phyloP scores from a whole-genome alignment of 2,797 vertebrate species.

The Parauchenoglanis ngamensis region DNA sequence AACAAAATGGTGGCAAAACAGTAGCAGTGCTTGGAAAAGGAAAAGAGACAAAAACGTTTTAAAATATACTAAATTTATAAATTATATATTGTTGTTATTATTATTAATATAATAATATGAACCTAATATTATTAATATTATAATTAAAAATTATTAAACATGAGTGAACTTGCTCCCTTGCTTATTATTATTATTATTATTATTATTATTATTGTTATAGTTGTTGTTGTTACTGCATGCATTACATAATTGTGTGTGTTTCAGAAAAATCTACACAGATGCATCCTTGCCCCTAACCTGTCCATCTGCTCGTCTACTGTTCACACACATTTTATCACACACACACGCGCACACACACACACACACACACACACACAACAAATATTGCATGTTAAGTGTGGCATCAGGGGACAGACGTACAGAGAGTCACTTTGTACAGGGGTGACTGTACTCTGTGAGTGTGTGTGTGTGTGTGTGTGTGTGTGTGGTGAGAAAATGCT shows the following conservation, averaged over 20 bases:
- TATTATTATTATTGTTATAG: background rate
- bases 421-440: constrained; percentile 22
- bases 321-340: constrained; percentile 19
- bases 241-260: background rate
- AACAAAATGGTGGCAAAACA: background rate
- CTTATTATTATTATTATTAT: background rate
- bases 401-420: constrained; percentile 43
- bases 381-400: constrained; percentile 58
- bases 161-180: background rate
- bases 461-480: constrained; percentile 49
- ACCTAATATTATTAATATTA: background rate
- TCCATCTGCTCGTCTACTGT: background rate
- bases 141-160: background rate
- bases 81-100: too few species aligned
- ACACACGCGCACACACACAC: constrained; percentile 41
- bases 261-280: background rate
- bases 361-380: constrained; percentile 46
- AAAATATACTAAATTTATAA: too few species aligned
- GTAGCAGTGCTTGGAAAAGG: background rate
- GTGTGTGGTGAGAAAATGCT: constrained; percentile 24
- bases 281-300: background rate
- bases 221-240: background rate
- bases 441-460: constrained; percentile 32
- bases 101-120: background rate
- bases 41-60: too few species aligned